Conservation (phyloP, 2,797 vertebrate species). For the Schizopygopsis malacanthus region DNA sequence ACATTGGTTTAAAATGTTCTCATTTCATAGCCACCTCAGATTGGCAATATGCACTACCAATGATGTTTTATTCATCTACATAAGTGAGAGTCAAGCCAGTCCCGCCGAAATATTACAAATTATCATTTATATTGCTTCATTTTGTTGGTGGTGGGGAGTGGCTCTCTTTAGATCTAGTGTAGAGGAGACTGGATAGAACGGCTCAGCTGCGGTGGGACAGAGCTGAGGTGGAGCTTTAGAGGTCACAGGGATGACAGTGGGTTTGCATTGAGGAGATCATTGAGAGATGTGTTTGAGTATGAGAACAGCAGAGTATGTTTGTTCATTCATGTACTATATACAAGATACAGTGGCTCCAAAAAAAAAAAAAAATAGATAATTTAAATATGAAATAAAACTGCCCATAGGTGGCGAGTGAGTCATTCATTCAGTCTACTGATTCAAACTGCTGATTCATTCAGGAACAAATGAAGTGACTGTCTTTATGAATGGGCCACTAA, state of each 20-base stretch:
- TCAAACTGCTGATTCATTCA: background rate
- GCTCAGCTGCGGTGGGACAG: slow-evolving; percentile 7
- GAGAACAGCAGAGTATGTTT: background rate
- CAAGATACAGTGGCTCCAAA: background rate
- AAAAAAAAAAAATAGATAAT: background rate
- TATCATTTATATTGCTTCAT: slow-evolving; percentile 54
- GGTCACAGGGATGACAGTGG: slow-evolving; percentile 3
- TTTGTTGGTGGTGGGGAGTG: slow-evolving; percentile 27
- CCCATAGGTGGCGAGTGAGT: background rate
- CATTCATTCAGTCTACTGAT: background rate
- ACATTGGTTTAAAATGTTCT: slow-evolving; percentile 43
- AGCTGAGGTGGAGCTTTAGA: slow-evolving; percentile 25
- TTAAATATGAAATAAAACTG: background rate
- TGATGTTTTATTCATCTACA: slow-evolving; percentile 59
- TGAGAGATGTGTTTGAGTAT: background rate
- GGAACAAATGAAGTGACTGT: background rate
- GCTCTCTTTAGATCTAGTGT: slow-evolving; percentile 40
- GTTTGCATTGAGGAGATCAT: background rate
- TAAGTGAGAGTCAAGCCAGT: slow-evolving; percentile 45
- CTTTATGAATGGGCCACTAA: background rate
- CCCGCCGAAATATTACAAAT: slow-evolving; percentile 60
- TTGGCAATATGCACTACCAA: slow-evolving; percentile 40
- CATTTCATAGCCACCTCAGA: slow-evolving; percentile 43
- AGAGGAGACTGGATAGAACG: slow-evolving; percentile 10
- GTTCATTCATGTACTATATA: background rate